Evolutionary conservation across 1,140 invertebrate species (phyloP).

Genomic region (Eueides isabella): DNA sequence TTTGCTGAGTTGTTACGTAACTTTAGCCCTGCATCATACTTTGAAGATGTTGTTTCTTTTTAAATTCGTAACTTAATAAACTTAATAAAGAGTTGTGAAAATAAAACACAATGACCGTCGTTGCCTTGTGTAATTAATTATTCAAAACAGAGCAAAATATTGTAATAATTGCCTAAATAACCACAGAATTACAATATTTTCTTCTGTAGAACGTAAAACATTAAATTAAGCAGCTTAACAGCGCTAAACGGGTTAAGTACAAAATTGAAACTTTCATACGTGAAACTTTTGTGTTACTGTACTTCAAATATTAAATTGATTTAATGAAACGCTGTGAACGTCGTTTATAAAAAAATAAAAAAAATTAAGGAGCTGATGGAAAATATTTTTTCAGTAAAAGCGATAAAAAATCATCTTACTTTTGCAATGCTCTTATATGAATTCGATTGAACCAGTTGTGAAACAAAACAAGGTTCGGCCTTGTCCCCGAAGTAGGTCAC

Average conservation of each 20-base stretch:
- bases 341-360: too few species aligned
- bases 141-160: background rate
- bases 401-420: constrained; percentile 8
- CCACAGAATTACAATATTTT: background rate
- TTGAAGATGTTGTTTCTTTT: background rate
- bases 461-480: constrained; percentile 45
- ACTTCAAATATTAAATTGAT: background rate
- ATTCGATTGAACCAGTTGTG: constrained; percentile 38
- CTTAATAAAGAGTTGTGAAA: background rate
- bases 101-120: background rate
- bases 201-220: background rate
- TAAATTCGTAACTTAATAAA: background rate
- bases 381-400: background rate
- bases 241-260: too few species aligned
- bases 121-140: background rate
- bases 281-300: background rate
- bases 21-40: background rate
- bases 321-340: background rate
- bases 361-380: too few species aligned
- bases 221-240: background rate
- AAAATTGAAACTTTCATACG: too few species aligned
- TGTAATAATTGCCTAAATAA: background rate
- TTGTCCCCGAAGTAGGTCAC: constrained; percentile 50
- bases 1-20: background rate
- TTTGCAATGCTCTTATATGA: constrained; percentile 25